These are phyloP conservation scores for Peromyscus leucopus DNA, from an alignment of 2,113 vertebrate genomes.

Conservation along the genomic window DNA sequence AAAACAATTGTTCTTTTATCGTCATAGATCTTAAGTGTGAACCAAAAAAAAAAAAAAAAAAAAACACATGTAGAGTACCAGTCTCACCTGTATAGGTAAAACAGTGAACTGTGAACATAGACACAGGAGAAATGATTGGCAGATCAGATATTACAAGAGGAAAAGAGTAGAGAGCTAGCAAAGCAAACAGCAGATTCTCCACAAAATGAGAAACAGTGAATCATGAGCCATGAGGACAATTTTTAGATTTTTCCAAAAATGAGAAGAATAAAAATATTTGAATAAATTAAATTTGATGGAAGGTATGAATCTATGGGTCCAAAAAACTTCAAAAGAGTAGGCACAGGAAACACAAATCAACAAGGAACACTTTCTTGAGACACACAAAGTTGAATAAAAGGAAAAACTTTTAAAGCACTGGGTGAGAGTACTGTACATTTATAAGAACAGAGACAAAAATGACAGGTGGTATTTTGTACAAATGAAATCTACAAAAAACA, in stretches of 20 bases:
- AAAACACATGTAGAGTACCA: background rate
- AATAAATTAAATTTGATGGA: constrained; percentile 33
- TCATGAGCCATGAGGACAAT: background rate
- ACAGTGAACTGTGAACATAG: background rate
- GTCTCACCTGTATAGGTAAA: background rate
- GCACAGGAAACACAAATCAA: background rate
- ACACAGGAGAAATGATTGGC: background rate
- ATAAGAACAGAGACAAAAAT: background rate
- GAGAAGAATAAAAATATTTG: background rate
- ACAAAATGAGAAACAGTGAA: background rate
- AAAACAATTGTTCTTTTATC: background rate
- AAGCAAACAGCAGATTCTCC: background rate
- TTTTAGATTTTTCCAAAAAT: background rate
- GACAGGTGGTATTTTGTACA: background rate
- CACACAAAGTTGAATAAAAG: background rate
- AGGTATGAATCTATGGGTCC: background rate
- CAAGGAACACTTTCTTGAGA: background rate
- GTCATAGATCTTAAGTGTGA: constrained; percentile 1
- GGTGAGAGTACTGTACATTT: background rate
- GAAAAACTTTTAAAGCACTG: background rate
- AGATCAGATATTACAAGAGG: background rate
- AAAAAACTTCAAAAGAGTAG: background rate
- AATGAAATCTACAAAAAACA: background rate
- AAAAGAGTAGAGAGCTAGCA: background rate
- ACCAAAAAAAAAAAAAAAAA: too few species aligned